A percentile compares a stretch with the other conserved stretches of the same genome.
Conservation (phyloP, 1,140 invertebrate genomes). For the Zaprionus ghesquierei region DNA sequence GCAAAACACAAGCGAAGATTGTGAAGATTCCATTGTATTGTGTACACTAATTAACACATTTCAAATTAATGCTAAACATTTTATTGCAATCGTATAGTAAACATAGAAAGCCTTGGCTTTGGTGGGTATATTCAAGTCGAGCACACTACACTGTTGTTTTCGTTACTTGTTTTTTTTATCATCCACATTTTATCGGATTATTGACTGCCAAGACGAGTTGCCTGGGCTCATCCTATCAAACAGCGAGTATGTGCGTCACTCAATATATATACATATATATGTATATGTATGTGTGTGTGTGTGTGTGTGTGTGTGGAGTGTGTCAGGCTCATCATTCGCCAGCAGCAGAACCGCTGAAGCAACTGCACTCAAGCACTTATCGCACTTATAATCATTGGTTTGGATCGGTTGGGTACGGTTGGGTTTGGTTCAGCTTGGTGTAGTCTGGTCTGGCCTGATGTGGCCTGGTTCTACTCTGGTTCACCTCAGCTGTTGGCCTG, state of each 20-base stretch:
- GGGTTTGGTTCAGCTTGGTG: conserved; percentile 1
- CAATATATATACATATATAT: neutral
- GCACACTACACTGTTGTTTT: neutral
- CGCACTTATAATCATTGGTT: conserved; percentile 40
- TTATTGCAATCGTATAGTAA: too few species aligned
- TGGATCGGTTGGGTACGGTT: conserved; percentile 25
- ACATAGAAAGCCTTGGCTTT: too few species aligned
- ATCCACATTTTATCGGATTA: conserved; percentile 70
- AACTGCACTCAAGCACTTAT: conserved; percentile 58
- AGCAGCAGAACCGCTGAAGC: conserved; percentile 1
- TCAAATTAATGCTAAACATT: too few species aligned
- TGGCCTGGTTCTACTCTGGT: conserved; percentile 8
- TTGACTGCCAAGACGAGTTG: conserved; percentile 62
- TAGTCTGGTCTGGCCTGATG: neutral
- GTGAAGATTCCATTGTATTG: too few species aligned
- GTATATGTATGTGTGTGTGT: neutral
- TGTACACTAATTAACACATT: too few species aligned
- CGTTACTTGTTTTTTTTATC: conserved; percentile 8
- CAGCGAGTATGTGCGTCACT: neutral
- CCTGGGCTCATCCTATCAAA: neutral
- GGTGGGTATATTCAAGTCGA: neutral
- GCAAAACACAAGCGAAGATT: neutral
- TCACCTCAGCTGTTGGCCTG: conserved; percentile 38
- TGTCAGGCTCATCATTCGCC: neutral
- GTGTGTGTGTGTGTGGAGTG: neutral